Conservation (phyloP, 1,140 invertebrate genomes). For the Drosophila pseudoobscura region DNA sequence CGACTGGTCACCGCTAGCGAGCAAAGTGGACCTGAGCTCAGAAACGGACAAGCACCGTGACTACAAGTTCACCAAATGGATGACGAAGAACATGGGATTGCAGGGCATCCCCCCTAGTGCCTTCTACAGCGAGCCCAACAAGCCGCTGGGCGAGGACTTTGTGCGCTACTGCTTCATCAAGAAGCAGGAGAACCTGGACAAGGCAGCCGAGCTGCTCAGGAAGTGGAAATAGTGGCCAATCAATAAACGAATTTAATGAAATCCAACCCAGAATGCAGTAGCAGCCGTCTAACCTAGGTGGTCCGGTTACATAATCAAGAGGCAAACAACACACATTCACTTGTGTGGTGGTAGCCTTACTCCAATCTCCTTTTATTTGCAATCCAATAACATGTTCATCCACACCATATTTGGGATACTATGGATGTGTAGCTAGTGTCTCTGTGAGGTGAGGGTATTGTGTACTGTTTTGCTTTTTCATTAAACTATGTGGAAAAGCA, state of each 20-base stretch:
- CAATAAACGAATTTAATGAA: constrained; percentile 58
- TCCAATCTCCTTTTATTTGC: constrained; percentile 76
- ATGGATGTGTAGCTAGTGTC: constrained; percentile 35
- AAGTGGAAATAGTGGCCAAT: constrained; percentile 84
- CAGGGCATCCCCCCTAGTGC: constrained; percentile 97
- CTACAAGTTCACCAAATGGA: constrained; percentile 97
- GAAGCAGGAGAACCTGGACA: constrained; percentile 90
- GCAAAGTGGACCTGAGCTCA: constrained; percentile 86
- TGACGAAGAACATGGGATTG: constrained; percentile 96
- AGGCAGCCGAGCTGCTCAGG: constrained; percentile 87
- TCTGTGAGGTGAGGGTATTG: constrained; percentile 38
- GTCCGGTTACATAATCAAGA: constrained; percentile 55
- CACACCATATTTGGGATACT: constrained; percentile 45
- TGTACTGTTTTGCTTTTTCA: constrained; percentile 41
- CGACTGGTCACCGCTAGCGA: constrained; percentile 91
- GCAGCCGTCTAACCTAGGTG: constrained; percentile 48
- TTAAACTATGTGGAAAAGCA: constrained; percentile 55
- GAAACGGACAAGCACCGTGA: constrained; percentile 91
- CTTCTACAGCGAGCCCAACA: constrained; percentile 94
- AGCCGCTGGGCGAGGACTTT: constrained; percentile 93
- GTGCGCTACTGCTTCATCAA: constrained; percentile 98
- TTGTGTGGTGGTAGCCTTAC: constrained; percentile 70
- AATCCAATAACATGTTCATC: constrained; percentile 79
- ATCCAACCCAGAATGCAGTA: constrained; percentile 6
- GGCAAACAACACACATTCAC: constrained; percentile 20